Evolutionary conservation across 2,888 invertebrate genomes (phyloP), one percentile per base, ranked within the genome.

Genomic region (Aromia moschata): DNA sequence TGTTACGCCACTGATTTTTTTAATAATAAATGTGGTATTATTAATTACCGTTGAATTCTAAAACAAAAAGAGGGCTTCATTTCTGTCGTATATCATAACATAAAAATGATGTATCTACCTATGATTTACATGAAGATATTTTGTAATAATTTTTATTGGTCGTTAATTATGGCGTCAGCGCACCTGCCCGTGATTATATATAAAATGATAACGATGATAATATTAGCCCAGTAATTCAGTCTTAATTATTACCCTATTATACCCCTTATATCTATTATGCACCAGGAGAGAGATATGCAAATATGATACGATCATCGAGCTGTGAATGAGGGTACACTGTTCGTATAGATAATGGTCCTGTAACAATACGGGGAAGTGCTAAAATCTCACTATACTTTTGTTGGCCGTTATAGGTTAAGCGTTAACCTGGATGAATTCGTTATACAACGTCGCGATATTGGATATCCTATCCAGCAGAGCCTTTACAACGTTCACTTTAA

Each of bases 211-310:
- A 53, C 44, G 47, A 47, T 56, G 47, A 47, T 47, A 40, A 56
- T 31, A 47, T 56, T 33, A 33, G 17, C 17, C 41, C 43, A 40
- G 46, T 56, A 46, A 56, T 49, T 56, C 40, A 56, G 40, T 56
- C 47, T 47, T 40, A 47, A 47, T 47, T 56, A 56, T 56, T 47
- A 47, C 31, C 47, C 47, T 49, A 56, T 56, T 56, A 56, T 56
- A 56, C 20, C 56, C 56, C 41, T 56, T 47, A 56, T 33, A 45
- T 56, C 47, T 41, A 40, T 33, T 41, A 41, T 47, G 43, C 33
- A 30, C 17, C 40, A 40, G 17, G 31, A 49, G n/a, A n/a, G 56
- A 56, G 56, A 56, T 56, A 46, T 56, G 47, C 47, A 47, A 41
- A 56, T 33, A 31, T 40, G 47, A 56, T 56, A 46, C 17, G 33